Evolutionary conservation across 1,140 invertebrate genomes (phyloP).

Genomic region (Idris sp.): DNA sequence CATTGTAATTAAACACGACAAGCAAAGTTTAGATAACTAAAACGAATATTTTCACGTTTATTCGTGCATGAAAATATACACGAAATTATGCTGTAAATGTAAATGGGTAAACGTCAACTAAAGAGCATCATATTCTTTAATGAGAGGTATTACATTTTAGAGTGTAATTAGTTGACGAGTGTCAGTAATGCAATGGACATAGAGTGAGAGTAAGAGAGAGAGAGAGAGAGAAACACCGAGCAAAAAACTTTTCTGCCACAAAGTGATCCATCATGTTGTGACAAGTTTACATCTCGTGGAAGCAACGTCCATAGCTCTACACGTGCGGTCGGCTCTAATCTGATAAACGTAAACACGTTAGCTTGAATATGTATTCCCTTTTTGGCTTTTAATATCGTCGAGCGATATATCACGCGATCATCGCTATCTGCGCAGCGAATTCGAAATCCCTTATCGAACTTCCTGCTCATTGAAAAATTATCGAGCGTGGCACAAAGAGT

Average conservation of each 20-base stretch:
- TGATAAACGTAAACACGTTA: slow-evolving; percentile 72
- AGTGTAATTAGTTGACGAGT: slow-evolving; percentile 68
- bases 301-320: slow-evolving; percentile 60
- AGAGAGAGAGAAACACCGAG: too few species aligned
- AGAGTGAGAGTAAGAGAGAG: too few species aligned
- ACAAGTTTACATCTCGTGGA: slow-evolving; percentile 73
- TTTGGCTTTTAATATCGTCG: slow-evolving; percentile 72
- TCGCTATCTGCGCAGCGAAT: slow-evolving; percentile 62
- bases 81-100: too few species aligned
- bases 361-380: slow-evolving; percentile 74
- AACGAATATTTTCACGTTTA: too few species aligned
- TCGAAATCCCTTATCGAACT: slow-evolving; percentile 65
- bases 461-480: slow-evolving; percentile 66
- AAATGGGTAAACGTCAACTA: slow-evolving; percentile 10
- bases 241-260: slow-evolving; percentile 65
- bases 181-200: slow-evolving; percentile 25
- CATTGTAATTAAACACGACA: too few species aligned
- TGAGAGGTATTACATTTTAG: slow-evolving; percentile 61
- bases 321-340: slow-evolving; percentile 64
- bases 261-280: slow-evolving; percentile 73
- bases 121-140: slow-evolving; percentile 14
- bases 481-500: slow-evolving; percentile 60
- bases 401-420: slow-evolving; percentile 71
- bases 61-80: too few species aligned
- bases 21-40: too few species aligned